Evolutionary conservation across 2,888 invertebrate genomes (phyloP).

Genomic region (Pandemis cinnamomeana): DNA sequence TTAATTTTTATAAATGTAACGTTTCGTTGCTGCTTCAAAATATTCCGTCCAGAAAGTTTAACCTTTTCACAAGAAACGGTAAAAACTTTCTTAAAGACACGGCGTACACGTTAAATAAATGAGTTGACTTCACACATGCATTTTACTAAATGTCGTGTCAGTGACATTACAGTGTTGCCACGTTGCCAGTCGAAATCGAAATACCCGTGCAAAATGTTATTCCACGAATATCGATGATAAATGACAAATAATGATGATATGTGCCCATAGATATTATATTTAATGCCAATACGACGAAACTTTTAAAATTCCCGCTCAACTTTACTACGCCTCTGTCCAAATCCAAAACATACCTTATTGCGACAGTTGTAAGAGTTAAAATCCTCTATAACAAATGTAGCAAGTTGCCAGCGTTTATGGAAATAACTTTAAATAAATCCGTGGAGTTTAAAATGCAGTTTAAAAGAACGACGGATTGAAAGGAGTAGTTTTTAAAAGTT

Average conservation of each 20-base stretch:
- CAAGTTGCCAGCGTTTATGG: slow-evolving; percentile 62
- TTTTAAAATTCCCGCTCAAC: slow-evolving; percentile 20
- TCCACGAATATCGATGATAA: slow-evolving; percentile 9
- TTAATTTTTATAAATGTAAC: slow-evolving; percentile 24
- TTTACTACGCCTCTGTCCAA: neutral
- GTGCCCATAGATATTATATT: slow-evolving; percentile 19
- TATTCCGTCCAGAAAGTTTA: neutral
- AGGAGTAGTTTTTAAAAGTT: slow-evolving; percentile 49
- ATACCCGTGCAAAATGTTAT: slow-evolving; percentile 18
- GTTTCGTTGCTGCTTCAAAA: neutral
- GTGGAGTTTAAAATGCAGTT: slow-evolving; percentile 71
- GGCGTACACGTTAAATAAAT: neutral
- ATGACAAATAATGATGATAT: slow-evolving; percentile 2
- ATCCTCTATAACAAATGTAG: slow-evolving; percentile 43
- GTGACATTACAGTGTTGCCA: slow-evolving; percentile 8
- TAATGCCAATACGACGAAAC: slow-evolving; percentile 32
- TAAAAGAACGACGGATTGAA: slow-evolving; percentile 51
- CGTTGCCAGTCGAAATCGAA: slow-evolving; percentile 6
- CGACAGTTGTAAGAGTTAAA: slow-evolving; percentile 49
- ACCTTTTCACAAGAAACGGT: neutral
- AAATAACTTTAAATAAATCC: slow-evolving; percentile 77
- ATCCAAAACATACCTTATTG: slow-evolving; percentile 19
- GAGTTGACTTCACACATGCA: neutral
- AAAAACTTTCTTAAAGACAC: neutral
- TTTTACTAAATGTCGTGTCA: slow-evolving; percentile 12